phyloP scores from a whole-genome alignment of 2,888 invertebrate species.

The Epistrophe eligans region DNA sequence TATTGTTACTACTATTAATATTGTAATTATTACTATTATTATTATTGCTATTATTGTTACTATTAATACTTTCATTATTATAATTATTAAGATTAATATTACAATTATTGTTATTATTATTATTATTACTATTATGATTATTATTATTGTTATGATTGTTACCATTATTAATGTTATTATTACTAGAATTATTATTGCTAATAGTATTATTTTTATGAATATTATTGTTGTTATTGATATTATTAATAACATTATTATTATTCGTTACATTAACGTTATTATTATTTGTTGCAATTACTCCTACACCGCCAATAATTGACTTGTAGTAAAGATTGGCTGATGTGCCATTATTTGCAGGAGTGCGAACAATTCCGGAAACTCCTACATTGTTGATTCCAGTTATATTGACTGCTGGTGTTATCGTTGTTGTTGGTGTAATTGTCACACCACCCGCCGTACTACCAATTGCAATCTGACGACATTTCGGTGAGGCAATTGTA shows the following conservation, averaged over 20 bases:
- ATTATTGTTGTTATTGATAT: constrained; percentile 8
- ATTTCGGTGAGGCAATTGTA: constrained; percentile 34
- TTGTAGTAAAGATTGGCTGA: constrained; percentile 50
- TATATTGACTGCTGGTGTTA: constrained; percentile 40
- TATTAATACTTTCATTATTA: too few species aligned
- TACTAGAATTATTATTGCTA: constrained; percentile 22
- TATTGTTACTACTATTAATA: constrained; percentile 29
- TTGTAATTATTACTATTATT: background rate
- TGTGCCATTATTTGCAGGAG: constrained; percentile 30
- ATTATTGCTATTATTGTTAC: too few species aligned
- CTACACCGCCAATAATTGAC: constrained; percentile 32
- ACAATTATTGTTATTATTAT: background rate
- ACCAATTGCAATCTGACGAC: constrained; percentile 68
- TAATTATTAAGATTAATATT: too few species aligned
- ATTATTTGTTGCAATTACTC: constrained; percentile 38
- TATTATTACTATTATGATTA: constrained; percentile 12
- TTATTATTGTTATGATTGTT: constrained; percentile 32
- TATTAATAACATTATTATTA: constrained; percentile 33
- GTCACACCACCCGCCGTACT: constrained; percentile 63
- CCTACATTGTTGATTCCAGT: constrained; percentile 29
- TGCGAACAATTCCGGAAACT: constrained; percentile 13
- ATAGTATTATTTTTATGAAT: constrained; percentile 7
- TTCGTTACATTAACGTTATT: constrained; percentile 37
- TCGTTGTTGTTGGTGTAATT: constrained; percentile 56
- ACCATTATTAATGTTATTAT: constrained; percentile 20